phyloP scores from a whole-genome alignment of 2,888 invertebrate genomes.

The Ectobius pallidus region DNA sequence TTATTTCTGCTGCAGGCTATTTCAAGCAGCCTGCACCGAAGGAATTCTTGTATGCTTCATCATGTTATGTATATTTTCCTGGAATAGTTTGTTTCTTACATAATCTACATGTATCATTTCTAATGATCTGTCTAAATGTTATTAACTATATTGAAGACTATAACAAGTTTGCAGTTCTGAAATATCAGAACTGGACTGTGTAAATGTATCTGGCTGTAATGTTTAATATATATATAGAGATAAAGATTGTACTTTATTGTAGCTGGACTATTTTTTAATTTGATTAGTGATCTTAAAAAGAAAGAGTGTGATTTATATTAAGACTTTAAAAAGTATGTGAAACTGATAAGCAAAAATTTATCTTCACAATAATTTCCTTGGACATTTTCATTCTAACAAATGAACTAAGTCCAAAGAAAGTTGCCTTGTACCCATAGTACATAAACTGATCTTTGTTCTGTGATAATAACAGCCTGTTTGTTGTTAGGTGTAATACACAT shows the following conservation, averaged over 20 bases:
- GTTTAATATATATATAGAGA: constrained; percentile 25
- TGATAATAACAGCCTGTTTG: constrained; percentile 36
- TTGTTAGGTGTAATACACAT: constrained; percentile 23
- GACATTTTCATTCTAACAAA: constrained; percentile 24
- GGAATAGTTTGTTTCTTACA: constrained; percentile 12
- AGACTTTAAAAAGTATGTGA: neutral
- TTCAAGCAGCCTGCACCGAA: neutral
- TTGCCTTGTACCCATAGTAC: constrained; percentile 39
- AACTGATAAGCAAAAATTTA: constrained; percentile 1
- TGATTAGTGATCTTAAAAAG: constrained; percentile 9
- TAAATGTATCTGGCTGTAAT: constrained; percentile 19
- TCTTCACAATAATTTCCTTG: constrained; percentile 7
- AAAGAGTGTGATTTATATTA: constrained; percentile 1
- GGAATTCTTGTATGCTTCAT: constrained; percentile 6
- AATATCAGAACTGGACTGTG: constrained; percentile 12
- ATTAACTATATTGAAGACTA: neutral
- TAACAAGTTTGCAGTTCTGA: neutral
- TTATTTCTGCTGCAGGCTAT: neutral
- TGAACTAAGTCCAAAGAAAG: constrained; percentile 31
- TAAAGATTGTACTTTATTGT: constrained; percentile 17
- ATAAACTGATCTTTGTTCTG: constrained; percentile 39
- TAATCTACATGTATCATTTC: constrained; percentile 20
- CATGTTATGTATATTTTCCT: neutral
- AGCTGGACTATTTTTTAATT: constrained; percentile 7
- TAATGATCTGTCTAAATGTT: constrained; percentile 17